A percentile compares a stretch with the other conserved stretches of the same genome.
These are phyloP conservation scores for Drosophila dunni DNA, from an alignment of 1,140 invertebrate genomes.

Conservation along the genomic window DNA sequence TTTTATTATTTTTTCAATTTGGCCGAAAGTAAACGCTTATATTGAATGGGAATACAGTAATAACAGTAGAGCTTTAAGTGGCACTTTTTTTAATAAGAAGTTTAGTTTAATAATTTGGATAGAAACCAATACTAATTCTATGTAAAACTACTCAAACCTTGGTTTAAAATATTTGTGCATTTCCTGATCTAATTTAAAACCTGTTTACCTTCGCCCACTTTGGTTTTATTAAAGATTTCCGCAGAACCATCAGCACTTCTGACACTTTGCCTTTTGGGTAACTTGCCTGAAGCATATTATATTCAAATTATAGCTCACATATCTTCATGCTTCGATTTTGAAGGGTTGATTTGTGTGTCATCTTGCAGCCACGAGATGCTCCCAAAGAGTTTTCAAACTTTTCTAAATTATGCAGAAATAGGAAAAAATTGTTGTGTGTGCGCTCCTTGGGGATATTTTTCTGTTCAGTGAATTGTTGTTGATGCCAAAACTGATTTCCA, in stretches of 20 bases:
- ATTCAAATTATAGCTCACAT: conserved; percentile 60
- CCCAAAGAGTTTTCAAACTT: conserved; percentile 58
- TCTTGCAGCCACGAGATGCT: conserved; percentile 37
- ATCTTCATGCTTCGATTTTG: conserved; percentile 54
- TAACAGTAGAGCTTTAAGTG: no score
- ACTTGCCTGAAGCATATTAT: conserved; percentile 56
- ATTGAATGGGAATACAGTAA: background rate
- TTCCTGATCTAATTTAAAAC: no score
- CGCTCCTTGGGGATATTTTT: conserved; percentile 77
- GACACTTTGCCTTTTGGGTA: conserved; percentile 1
- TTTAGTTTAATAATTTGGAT: no score
- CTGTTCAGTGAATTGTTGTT: conserved; percentile 77
- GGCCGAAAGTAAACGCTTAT: background rate
- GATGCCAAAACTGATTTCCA: conserved; percentile 69
- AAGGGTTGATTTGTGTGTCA: conserved; percentile 57
- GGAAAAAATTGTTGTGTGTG: conserved; percentile 2
- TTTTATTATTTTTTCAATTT: conserved; percentile 8
- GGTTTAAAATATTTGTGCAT: no score
- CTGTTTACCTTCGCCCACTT: no score
- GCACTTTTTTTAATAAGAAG: no score
- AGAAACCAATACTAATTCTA: no score
- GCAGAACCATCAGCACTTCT: background rate
- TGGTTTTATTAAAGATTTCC: no score
- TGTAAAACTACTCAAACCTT: no score
- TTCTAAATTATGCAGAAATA: conserved; percentile 73